A percentile compares a stretch with the other conserved stretches of the same genome.
Conservation (phyloP, 1,140 invertebrate genomes). For the Drosophila novamexicana region DNA sequence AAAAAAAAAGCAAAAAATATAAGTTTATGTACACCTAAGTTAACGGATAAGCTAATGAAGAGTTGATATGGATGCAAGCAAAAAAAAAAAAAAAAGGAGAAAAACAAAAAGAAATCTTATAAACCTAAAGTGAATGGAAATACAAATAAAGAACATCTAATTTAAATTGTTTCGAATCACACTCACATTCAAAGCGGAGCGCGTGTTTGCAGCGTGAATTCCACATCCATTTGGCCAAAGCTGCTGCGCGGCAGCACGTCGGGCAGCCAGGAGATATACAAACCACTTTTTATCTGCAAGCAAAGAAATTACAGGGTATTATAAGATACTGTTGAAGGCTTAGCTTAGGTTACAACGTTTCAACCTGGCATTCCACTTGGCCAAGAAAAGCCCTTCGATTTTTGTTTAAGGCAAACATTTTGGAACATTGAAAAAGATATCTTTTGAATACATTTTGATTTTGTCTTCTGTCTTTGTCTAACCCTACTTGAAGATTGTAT, state of each 20-base stretch:
- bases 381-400: too few species aligned
- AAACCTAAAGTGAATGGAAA: constrained; percentile 57
- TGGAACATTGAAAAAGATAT: too few species aligned
- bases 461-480: too few species aligned
- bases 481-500: too few species aligned
- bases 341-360: too few species aligned
- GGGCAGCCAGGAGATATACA: constrained; percentile 71
- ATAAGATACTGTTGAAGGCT: neutral
- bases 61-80: constrained; percentile 65
- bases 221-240: constrained; percentile 69
- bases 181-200: constrained; percentile 31
- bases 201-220: constrained; percentile 57
- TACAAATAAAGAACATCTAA: constrained; percentile 70
- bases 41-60: constrained; percentile 72
- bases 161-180: constrained; percentile 11
- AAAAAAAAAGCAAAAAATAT: constrained; percentile 7
- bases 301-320: neutral
- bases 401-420: too few species aligned
- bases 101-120: constrained; percentile 42
- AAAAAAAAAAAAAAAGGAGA: constrained; percentile 20
- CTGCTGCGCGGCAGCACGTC: constrained; percentile 66
- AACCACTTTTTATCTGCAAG: constrained; percentile 47
- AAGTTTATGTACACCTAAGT: constrained; percentile 74
- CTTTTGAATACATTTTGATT: too few species aligned
- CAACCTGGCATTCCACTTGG: too few species aligned